Base-by-base conservation (phyloP, 2,888 invertebrate species). In the Patella caerulea region DNA sequence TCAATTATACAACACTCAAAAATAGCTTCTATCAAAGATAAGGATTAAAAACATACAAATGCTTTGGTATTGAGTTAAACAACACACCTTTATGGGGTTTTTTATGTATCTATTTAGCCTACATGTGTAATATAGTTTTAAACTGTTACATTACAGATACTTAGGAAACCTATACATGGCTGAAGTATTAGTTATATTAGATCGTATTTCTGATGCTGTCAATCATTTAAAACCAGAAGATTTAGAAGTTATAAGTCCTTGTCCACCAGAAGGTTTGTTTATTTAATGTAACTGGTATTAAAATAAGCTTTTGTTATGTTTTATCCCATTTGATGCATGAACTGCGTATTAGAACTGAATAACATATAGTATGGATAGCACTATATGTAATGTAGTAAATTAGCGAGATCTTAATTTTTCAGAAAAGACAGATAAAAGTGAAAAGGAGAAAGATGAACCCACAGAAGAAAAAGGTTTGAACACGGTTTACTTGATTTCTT, bases 131-230 rank as follows among this genome's bases (percentile, higher is more conserved):
- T 19, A 15, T 72, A n/a, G 24, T 19, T 11, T 34, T 54, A 19
- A 53, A 19, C 19, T 14, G 14, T 52, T 73, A 15, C 55, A 11
- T 79, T 83, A 4, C 83, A 91, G 91, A 78, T 91, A 91, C 85
- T 93, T 98, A 87, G 97, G 95, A 0, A 96, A 96, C 91, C 94
- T 98, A 86, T 98, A 98, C 91, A 95, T 96, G 74, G 97, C 97
- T 0, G 97, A 98, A 92, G 95, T 97, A 52, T 93, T 96, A 15
- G 95, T 97, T 75, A 94, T 95, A 86, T 92, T 91, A 78, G 96
- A 97, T 89, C 94, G 95, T 92, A 94, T 96, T 83, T 93, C 94
- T 0, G 97, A 97, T 91, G 97, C 97, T 1, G 93, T 96, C 15
- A 94, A 95, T 78, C 95, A 96, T 92, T 93, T 98, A 74, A 96